Percentiles rank a stretch among this genome's conserved stretches.
These are phyloP conservation scores for Steinernema scapterisci DNA, from an alignment of 2,888 invertebrate species.

Conservation along the genomic window DNA sequence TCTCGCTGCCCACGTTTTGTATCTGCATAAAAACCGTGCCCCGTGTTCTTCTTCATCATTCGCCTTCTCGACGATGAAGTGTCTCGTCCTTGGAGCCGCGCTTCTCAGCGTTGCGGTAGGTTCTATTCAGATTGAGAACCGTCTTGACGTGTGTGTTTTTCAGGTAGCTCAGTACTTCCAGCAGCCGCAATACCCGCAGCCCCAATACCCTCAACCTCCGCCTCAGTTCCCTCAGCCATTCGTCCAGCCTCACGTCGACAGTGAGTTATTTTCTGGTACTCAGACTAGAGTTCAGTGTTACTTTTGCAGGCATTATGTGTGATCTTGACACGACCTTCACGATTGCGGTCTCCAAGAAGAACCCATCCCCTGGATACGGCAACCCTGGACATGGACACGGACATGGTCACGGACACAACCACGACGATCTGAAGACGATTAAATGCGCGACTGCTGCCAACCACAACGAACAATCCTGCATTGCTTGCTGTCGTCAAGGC, in stretches of 20 bases:
- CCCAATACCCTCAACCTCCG: neutral
- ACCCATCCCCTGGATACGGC: too few species aligned
- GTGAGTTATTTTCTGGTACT: neutral
- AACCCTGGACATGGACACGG: too few species aligned
- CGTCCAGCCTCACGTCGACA: neutral
- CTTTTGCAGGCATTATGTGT: neutral
- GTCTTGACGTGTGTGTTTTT: neutral
- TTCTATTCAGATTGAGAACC: too few species aligned
- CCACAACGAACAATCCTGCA: neutral
- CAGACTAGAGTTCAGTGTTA: neutral
- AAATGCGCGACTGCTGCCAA: neutral
- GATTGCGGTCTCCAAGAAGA: too few species aligned
- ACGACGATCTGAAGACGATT: neutral
- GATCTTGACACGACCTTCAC: too few species aligned
- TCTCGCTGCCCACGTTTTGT: neutral
- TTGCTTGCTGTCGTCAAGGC: neutral
- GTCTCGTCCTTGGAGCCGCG: neutral
- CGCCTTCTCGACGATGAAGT: conserved; percentile 1
- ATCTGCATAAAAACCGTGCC: neutral
- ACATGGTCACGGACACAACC: too few species aligned
- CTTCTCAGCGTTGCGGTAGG: neutral
- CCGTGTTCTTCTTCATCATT: neutral
- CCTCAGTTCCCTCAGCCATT: neutral
- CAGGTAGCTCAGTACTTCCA: neutral
- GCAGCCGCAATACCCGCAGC: neutral